Evolutionary conservation across 2,113 vertebrate species (phyloP), one percentile per base, ranked within the genome.

Genomic region (Promerops cafer): DNA sequence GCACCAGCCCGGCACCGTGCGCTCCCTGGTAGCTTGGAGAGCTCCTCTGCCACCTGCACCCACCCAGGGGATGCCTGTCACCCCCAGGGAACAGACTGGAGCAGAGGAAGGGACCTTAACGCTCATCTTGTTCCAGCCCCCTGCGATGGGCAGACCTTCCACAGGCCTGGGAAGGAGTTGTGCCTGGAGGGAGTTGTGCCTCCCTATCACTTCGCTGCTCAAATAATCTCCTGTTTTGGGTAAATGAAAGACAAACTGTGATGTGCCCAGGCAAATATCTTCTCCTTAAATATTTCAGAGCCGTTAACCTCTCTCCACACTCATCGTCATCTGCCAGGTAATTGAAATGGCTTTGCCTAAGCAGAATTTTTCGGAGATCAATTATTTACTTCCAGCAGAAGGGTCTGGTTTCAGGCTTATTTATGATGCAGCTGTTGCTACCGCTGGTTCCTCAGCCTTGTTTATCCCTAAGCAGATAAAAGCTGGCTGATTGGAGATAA

Each of bases 401-500:
- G 89, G 83, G 87, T 68, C 86, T 88, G 77, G 85, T 91, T 95
- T 64, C 75, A 64, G 81, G 75, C 94, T 96, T 84, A 80, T 91
- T 90, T 95, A 84, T 1, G 87, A 89, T 60, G 92, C 74, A 88
- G 92, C 93, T 89, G 96, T 66, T 81, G 85, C 89, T 76, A 72
- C 87, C 90, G 33, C 75, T 31, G 33, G 76, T 83, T 87, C 94
- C 93, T 89, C 96, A 90, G 85, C 89, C 94, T 80, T 94, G 95
- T 95, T 95, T 95, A 96, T 95, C 94, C 93, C 92, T 44, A 86
- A 76, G 86, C 94, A 92, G 96, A 96, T 95, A 96, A 96, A 97
- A 97, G 89, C 91, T 21, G 87, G 37, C 94, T 97, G 95, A 97
- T 97, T 97, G 94, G 89, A 96, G 94, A 96, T 93, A 94, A 93